A percentile compares a stretch with the other conserved stretches of the same genome.
Evolutionary conservation across 2,797 vertebrate species (phyloP).

Genomic region (Neosalanx taihuensis): DNA sequence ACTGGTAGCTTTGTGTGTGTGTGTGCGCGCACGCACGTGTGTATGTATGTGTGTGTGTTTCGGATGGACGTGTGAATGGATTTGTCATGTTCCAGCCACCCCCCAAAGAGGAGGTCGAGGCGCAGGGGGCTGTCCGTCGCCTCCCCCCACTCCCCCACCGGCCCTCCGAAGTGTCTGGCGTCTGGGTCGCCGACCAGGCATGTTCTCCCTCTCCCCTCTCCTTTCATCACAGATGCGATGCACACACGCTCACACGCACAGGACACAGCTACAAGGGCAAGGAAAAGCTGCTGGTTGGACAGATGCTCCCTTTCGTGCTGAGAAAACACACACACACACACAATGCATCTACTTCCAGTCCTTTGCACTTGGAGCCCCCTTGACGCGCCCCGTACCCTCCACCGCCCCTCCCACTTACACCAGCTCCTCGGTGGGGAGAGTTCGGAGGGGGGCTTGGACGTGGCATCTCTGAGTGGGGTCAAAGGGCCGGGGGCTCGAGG

Average conservation of each 20-base stretch:
- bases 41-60: constrained; percentile 30
- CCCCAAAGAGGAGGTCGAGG: constrained; percentile 31
- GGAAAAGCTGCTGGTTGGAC: not conserved
- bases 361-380: constrained; percentile 19
- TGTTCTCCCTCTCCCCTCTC: constrained; percentile 36
- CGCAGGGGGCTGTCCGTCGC: not conserved
- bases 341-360: no score
- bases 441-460: no score
- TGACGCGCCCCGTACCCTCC: constrained; percentile 7
- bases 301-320: not conserved
- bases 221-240: not conserved
- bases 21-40: not conserved
- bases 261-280: constrained; percentile 1
- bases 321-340: constrained; percentile 5
- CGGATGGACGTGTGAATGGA: constrained; percentile 55
- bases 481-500: no score
- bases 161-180: constrained; percentile 22
- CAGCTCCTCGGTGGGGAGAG: no score
- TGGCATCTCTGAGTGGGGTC: not conserved
- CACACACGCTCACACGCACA: constrained; percentile 10
- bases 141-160: not conserved
- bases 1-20: constrained; percentile 11
- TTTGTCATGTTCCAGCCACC: constrained; percentile 52
- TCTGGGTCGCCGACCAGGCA: constrained; percentile 30
- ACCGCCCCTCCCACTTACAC: not conserved